Conservation (phyloP, 1,140 invertebrate genomes). For the Lordiphosa mommai region DNA sequence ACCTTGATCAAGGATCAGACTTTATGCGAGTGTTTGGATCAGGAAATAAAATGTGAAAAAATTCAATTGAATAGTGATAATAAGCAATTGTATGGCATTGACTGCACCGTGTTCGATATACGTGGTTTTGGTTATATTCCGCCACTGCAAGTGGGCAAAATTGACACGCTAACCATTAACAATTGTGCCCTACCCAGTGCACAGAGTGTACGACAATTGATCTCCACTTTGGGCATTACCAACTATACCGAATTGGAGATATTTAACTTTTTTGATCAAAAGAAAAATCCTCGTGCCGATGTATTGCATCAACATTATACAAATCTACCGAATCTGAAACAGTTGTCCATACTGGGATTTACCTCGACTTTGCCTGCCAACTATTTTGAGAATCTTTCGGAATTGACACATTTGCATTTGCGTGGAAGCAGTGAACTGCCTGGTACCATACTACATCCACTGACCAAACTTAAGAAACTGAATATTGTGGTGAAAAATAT, state of each 20-base stretch:
- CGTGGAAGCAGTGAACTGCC: constrained; percentile 55
- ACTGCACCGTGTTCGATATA: constrained; percentile 52
- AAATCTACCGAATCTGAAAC: constrained; percentile 42
- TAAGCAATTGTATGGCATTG: constrained; percentile 35
- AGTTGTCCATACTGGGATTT: constrained; percentile 41
- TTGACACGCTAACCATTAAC: constrained; percentile 30
- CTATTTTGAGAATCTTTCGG: constrained; percentile 41
- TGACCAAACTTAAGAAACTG: constrained; percentile 31
- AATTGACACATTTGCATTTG: constrained; percentile 33
- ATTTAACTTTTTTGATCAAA: constrained; percentile 52
- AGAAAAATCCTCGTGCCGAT: constrained; percentile 44
- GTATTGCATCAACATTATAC: constrained; percentile 48
- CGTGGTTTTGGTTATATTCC: constrained; percentile 54
- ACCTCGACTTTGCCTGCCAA: constrained; percentile 39
- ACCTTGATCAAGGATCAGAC: constrained; percentile 37
- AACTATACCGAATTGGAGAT: constrained; percentile 55
- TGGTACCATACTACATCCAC: constrained; percentile 33
- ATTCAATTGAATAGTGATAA: constrained; percentile 41
- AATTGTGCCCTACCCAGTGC: constrained; percentile 56
- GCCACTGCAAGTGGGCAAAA: constrained; percentile 38
- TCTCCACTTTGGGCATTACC: constrained; percentile 41
- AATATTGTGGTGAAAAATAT: constrained; percentile 51
- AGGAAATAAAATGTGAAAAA: constrained; percentile 60
- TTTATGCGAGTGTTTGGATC: constrained; percentile 55
- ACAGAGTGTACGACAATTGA: constrained; percentile 32